Conservation (phyloP, 2,113 vertebrate genomes). For the Excalfactoria chinensis region DNA sequence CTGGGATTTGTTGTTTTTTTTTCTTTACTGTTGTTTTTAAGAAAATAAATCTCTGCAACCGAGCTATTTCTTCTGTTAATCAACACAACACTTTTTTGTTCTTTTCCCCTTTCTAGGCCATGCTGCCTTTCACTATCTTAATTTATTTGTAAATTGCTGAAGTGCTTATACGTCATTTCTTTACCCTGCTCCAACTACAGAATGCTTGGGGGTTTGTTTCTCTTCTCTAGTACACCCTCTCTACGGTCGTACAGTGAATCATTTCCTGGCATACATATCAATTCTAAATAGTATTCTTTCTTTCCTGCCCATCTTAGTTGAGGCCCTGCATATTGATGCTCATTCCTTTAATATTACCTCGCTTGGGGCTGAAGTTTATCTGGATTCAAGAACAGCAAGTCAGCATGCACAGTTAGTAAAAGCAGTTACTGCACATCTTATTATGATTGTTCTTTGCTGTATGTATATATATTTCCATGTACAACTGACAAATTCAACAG, state of each 20-base stretch:
- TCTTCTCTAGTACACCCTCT: neutral
- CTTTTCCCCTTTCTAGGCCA: neutral
- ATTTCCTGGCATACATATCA: neutral
- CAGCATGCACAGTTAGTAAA: neutral
- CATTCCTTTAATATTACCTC: neutral
- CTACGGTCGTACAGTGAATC: neutral
- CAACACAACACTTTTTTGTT: neutral
- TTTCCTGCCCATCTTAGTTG: neutral
- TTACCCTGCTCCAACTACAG: neutral
- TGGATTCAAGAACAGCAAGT: neutral
- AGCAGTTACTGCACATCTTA: neutral
- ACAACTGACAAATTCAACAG: neutral
- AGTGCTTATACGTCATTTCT: neutral
- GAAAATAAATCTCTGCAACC: neutral
- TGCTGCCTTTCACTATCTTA: slow-evolving; percentile 5
- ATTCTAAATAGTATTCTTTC: neutral
- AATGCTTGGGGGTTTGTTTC: neutral
- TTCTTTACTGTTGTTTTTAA: neutral
- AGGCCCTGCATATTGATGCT: neutral
- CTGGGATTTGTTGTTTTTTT: neutral
- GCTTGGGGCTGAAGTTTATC: neutral
- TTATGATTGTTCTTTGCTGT: neutral
- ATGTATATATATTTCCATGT: neutral
- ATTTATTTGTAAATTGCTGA: slow-evolving; percentile 50
- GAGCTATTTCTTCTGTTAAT: neutral